These are phyloP conservation scores for Tadarida brasiliensis DNA, from an alignment of 2,797 vertebrate genomes.

Conservation along the genomic window DNA sequence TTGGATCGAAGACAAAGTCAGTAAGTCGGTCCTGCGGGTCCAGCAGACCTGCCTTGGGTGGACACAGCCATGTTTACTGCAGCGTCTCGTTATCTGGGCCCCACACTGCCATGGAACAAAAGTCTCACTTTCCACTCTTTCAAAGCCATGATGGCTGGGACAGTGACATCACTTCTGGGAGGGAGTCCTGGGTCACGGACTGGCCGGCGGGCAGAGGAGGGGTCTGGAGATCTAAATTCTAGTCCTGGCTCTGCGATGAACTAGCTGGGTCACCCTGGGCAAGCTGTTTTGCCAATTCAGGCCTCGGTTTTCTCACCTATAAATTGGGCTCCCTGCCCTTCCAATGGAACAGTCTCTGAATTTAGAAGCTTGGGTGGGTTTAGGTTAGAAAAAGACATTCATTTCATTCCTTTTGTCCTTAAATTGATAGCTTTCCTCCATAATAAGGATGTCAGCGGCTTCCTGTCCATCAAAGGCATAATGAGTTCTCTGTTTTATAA, in stretches of 20 bases:
- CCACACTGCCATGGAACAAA: neutral
- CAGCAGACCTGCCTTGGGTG: neutral
- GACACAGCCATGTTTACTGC: neutral
- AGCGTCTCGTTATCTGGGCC: conserved; percentile 31
- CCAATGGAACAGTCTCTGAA: neutral
- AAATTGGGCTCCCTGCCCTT: neutral
- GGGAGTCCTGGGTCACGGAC: neutral
- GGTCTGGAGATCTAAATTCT: neutral
- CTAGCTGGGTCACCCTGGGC: neutral
- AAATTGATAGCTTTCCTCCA: conserved; percentile 65
- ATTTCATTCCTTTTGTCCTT: conserved; percentile 46
- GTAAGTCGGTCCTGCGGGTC: neutral
- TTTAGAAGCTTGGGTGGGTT: neutral
- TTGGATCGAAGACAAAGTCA: conserved; percentile 52
- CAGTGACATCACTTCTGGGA: neutral
- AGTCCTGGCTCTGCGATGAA: neutral
- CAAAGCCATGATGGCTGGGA: conserved; percentile 6
- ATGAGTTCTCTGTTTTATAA: conserved; percentile 66
- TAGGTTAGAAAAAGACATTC: neutral
- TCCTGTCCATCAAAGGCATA: conserved; percentile 69
- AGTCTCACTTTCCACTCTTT: neutral
- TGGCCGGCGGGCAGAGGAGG: neutral
- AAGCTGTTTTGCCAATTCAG: neutral
- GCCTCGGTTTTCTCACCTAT: neutral
- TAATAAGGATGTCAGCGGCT: conserved; percentile 62